Percentiles rank a stretch among this genome's conserved stretches.
Evolutionary conservation across 2,113 vertebrate species (phyloP).

Genomic region (zebrafish (Danio rerio)): DNA sequence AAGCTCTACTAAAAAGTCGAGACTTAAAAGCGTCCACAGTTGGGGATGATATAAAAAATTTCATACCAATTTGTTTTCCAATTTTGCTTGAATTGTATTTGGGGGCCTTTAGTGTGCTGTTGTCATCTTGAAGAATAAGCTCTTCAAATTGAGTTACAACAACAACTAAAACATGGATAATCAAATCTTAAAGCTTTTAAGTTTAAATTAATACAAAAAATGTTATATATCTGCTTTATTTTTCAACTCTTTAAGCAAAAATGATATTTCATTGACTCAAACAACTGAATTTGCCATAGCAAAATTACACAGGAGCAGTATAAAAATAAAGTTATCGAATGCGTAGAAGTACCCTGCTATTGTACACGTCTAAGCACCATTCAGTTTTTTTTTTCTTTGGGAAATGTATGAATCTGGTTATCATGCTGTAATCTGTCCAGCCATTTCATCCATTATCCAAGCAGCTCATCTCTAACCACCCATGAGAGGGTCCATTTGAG

Average conservation of each 20-base stretch:
- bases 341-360: background rate
- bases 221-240: background rate
- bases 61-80: too few relatives aligned
- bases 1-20: too few relatives aligned
- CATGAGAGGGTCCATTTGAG: slow-evolving; percentile 19
- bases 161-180: background rate
- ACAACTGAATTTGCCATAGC: too few relatives aligned
- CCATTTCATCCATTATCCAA: background rate
- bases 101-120: too few relatives aligned
- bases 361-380: background rate
- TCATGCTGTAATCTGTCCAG: background rate
- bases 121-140: too few relatives aligned
- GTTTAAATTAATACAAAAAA: background rate
- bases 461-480: slow-evolving; percentile 23
- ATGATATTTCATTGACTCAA: too few relatives aligned
- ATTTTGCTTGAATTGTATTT: too few relatives aligned
- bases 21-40: too few relatives aligned
- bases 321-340: background rate
- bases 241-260: too few relatives aligned
- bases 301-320: background rate
- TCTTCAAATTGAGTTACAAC: too few relatives aligned
- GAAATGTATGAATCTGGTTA: background rate
- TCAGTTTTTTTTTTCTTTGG: background rate
- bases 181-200: background rate
- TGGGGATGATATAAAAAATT: too few relatives aligned